Base-by-base conservation (phyloP, 1,140 invertebrate genomes). In the Hylaeus anthracinus region DNA sequence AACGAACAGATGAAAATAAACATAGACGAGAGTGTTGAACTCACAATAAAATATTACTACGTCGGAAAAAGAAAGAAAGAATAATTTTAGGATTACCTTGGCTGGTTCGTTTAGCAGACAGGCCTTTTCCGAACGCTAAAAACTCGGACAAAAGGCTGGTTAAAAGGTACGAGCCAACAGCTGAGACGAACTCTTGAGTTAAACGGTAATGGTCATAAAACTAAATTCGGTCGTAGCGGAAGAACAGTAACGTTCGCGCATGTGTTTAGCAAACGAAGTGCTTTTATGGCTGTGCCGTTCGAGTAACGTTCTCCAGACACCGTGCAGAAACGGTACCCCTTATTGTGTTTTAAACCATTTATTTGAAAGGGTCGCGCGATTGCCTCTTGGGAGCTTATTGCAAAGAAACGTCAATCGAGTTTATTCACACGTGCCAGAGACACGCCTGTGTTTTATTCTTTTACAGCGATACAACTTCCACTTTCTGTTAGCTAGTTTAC, bases 211-310 rank as follows among this genome's bases (percentile, higher is more conserved):
- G 41, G 15, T 63, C 37, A 45, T 51, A 78, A 71, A 78, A 48
- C 43, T 8, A 26, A 69, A 41, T 39, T 48, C 10, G 2, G 1
- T 53, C n/a, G 41, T 0, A 37, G 10, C 8, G 3, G 4, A 9
- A 14, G 1, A 10, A 15, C 2, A 10, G 0, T 0, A 5, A 1
- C 10, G 2, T 71, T 60, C 12, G 5, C 48, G 45, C 45, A 12
- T 78, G 75, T 61, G 39, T 72, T 26, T 9, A 3, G 10, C 58
- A 43, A 78, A 60, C 37, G 66, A 76, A 48, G 1, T 1, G n/a
- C 3, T 63, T 45, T 77, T 77, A 71, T 53, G 75, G 10, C 10
- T 12, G 3, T 0, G 12, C 0, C 26, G 60, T 0, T 45, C 15
- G n/a, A 45, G 3, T 78, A 39, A 61, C 26, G 53, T 58, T 55